Base-by-base conservation (phyloP, 2,888 invertebrate genomes). In the Pristionchus fissidentatus region DNA sequence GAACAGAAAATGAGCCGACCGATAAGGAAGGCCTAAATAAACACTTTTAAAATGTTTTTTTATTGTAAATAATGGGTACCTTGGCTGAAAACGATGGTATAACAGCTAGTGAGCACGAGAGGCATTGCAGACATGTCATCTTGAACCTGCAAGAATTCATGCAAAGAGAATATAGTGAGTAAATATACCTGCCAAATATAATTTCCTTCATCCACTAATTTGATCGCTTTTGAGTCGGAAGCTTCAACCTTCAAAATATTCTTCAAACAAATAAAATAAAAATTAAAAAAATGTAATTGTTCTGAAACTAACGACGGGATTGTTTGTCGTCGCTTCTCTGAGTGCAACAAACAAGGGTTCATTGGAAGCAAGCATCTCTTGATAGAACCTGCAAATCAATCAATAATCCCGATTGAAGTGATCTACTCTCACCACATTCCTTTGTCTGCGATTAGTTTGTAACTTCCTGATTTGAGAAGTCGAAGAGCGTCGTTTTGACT, bases 291-390 rank as follows among this genome's bases (percentile, higher is more conserved):
- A n/a, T 26, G 15, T 38, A 38, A 29, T 1, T 1, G 41, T n/a
- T n/a, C n/a, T n/a, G n/a, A n/a, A n/a, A 19, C 79, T 10, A n/a
- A 79, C 79, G 38, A 79, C 38, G n/a, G 79, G 79, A 57, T 79
- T 79, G 32, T 55, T 38, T 0, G 19, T 5, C 7, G 52, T 79
- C 0, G 79, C 79, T 15, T 79, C 79, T 38, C 79, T 55, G n/a
- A 79, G 43, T 49, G 35, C 29, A 7, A 38, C 41, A 41, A 79
- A 79, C n/a, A 79, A 26, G 22, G 79, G 35, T 19, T 79, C 79
- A 0, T 35, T 49, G 15, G 79, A 79, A 22, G 41, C 22, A 13
- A 41, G n/a, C 41, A 79, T 79, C 57, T 79, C 79, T 41, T 79
- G 79, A 32, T 55, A 55, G 79, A 79, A 79, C 79, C 75, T 49